Conservation (phyloP, 1,140 invertebrate species). For the Triops longicaudatus region DNA sequence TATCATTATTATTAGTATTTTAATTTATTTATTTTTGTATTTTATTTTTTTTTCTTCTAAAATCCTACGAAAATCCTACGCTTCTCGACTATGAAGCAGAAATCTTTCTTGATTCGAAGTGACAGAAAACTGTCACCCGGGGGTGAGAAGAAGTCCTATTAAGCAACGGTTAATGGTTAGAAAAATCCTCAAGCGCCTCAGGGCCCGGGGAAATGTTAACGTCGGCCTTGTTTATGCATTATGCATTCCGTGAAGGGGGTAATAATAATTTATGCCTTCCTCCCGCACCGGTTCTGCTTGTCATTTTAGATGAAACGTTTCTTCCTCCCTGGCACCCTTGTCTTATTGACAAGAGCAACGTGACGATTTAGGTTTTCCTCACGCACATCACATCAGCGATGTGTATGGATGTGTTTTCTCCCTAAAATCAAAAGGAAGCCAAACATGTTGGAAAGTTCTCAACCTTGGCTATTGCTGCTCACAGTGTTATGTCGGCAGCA, state of each 20-base stretch:
- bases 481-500: neutral
- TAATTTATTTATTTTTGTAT: too few species aligned
- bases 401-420: neutral
- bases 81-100: too few species aligned
- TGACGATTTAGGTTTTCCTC: neutral
- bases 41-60: too few species aligned
- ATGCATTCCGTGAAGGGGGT: neutral
- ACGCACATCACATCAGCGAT: neutral
- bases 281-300: neutral
- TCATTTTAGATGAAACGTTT: conserved; percentile 7
- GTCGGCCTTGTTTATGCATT: neutral
- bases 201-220: neutral
- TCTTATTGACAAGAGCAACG: neutral
- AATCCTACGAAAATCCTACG: too few species aligned
- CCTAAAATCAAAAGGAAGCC: neutral
- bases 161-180: neutral
- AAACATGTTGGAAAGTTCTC: neutral
- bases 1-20: too few species aligned
- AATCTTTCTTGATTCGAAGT: too few species aligned
- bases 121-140: too few species aligned
- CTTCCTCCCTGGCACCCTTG: neutral
- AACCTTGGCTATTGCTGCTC: neutral
- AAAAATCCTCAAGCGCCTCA: neutral
- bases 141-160: too few species aligned
- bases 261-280: neutral